Percentiles rank a stretch among this genome's conserved stretches.
Conservation (phyloP, 2,888 invertebrate genomes). For the Eilema caniola region DNA sequence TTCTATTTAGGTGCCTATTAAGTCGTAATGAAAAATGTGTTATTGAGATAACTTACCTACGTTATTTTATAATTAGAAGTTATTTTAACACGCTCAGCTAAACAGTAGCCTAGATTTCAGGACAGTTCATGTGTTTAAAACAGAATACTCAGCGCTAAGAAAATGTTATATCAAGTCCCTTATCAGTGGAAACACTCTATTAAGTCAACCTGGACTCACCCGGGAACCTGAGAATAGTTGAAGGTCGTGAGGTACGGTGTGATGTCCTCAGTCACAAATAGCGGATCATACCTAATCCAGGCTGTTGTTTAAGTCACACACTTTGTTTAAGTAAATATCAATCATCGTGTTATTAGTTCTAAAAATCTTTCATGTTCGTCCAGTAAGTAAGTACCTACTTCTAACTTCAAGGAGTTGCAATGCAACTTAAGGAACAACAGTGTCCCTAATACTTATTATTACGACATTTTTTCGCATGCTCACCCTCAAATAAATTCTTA, state of each 20-base stretch:
- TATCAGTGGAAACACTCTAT: not conserved
- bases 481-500: conserved; percentile 78
- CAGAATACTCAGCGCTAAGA: not conserved
- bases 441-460: conserved; percentile 81
- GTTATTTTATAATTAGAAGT: no score
- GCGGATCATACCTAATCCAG: no score
- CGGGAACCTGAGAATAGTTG: not conserved
- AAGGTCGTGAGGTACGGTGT: no score
- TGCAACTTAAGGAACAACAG: conserved; percentile 61
- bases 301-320: no score
- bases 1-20: not conserved
- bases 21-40: not conserved
- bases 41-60: no score
- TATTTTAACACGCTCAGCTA: no score
- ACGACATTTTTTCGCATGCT: conserved; percentile 82
- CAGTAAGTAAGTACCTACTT: conserved; percentile 34
- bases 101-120: no score
- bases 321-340: not conserved
- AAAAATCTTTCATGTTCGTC: conserved; percentile 3
- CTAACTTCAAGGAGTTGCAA: conserved; percentile 49
- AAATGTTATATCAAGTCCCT: not conserved
- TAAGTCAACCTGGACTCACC: not conserved
- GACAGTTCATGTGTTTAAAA: no score
- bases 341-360: not conserved
- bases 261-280: no score